These are phyloP conservation scores for Mimumesa dahlbomi DNA, from an alignment of 2,888 invertebrate species.

Conservation along the genomic window DNA sequence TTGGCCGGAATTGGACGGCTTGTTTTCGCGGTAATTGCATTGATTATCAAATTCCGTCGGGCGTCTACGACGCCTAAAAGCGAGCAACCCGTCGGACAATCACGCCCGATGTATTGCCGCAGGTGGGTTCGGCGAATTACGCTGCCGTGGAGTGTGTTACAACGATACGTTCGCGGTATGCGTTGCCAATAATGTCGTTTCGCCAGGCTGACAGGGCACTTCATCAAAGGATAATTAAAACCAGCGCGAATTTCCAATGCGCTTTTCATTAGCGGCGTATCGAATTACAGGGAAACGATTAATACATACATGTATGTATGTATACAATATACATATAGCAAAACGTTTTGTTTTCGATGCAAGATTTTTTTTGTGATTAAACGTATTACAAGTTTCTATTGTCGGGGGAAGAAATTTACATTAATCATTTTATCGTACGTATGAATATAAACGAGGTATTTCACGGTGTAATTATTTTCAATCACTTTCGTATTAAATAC, in stretches of 20 bases:
- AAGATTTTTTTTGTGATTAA: not conserved
- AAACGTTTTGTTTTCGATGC: not conserved
- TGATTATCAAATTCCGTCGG: constrained; percentile 57
- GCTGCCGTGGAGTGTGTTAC: constrained; percentile 8
- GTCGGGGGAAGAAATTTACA: too few species aligned
- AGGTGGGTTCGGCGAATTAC: constrained; percentile 19
- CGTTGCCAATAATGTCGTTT: not conserved
- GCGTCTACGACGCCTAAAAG: constrained; percentile 58
- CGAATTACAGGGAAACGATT: not conserved
- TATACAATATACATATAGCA: too few species aligned
- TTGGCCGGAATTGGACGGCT: too few species aligned
- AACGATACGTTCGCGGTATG: not conserved
- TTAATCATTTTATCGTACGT: too few species aligned
- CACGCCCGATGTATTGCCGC: constrained; percentile 38
- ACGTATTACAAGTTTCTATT: too few species aligned
- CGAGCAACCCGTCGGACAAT: constrained; percentile 53
- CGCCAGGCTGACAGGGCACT: not conserved
- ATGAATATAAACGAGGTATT: too few species aligned
- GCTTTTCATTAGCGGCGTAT: constrained; percentile 27
- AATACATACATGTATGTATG: not conserved
- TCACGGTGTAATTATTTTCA: too few species aligned
- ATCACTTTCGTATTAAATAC: too few species aligned
- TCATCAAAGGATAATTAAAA: constrained; percentile 31
- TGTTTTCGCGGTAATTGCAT: constrained; percentile 67
- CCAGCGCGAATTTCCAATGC: constrained; percentile 10